These are phyloP conservation scores for Atlantisia rogersi DNA, from an alignment of 2,113 vertebrate species.

Conservation along the genomic window DNA sequence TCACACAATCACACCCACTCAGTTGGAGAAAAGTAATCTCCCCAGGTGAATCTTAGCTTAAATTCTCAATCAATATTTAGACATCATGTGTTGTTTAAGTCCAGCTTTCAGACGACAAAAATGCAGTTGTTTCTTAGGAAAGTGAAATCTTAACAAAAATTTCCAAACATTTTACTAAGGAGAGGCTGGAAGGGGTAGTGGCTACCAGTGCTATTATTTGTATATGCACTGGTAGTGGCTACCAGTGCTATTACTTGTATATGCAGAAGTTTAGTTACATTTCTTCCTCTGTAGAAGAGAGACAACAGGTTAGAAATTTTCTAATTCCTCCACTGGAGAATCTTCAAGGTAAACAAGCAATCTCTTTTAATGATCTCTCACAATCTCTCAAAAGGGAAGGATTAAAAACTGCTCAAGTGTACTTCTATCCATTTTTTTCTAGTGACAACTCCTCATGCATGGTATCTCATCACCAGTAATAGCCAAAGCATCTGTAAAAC, in stretches of 20 bases:
- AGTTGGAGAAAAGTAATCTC: background rate
- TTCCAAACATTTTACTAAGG: background rate
- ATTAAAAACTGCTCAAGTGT: background rate
- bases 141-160: background rate
- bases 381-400: background rate
- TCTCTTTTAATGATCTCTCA: background rate
- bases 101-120: background rate
- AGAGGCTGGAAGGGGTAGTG: background rate
- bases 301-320: background rate
- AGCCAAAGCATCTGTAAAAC: background rate
- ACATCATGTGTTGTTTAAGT: background rate
- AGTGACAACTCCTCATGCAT: background rate
- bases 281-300: background rate
- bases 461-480: background rate
- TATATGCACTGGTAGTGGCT: background rate
- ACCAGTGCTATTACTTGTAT: background rate
- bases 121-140: background rate
- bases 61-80: background rate
- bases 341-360: background rate
- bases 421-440: background rate
- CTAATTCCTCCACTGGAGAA: background rate
- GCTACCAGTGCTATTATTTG: background rate
- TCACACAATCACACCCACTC: rapidly evolving
- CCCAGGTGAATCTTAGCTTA: background rate
- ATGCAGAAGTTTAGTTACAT: background rate